A percentile compares a stretch with the other conserved stretches of the same genome.
Conservation (phyloP, 2,797 vertebrate genomes). For the Prunella strophiata region DNA sequence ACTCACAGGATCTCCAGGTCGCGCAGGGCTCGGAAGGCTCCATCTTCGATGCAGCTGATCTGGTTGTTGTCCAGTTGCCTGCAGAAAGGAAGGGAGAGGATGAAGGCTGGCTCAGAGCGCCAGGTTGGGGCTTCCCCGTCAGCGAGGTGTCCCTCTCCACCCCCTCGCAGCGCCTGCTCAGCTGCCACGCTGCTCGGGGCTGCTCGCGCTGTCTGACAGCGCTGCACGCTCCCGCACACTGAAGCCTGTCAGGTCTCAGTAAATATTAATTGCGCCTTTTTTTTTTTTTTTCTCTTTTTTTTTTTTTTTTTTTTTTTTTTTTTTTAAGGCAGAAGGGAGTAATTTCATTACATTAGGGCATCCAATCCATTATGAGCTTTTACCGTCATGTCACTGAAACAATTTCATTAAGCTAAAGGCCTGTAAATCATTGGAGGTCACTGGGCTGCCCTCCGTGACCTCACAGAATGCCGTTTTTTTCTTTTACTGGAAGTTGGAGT, state of each 20-base stretch:
- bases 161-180: slow-evolving; percentile 76
- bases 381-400: slow-evolving; percentile 99
- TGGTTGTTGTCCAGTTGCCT: slow-evolving; percentile 99
- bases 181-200: slow-evolving; percentile 82
- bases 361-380: slow-evolving; percentile 99
- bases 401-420: slow-evolving; percentile 99
- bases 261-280: slow-evolving; percentile 98
- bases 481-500: slow-evolving; percentile 87
- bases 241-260: slow-evolving; percentile 92
- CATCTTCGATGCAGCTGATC: slow-evolving; percentile 99
- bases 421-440: slow-evolving; percentile 98
- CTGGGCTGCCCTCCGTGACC: slow-evolving; percentile 83
- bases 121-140: slow-evolving; percentile 63
- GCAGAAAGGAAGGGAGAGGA: slow-evolving; percentile 85
- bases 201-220: slow-evolving; percentile 78
- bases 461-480: slow-evolving; percentile 80
- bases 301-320: slow-evolving; percentile 81
- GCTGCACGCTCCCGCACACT: slow-evolving; percentile 77
- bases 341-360: slow-evolving; percentile 99
- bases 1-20: slow-evolving; percentile 99
- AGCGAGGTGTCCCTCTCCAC: slow-evolving; percentile 79
- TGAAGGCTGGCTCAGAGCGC: slow-evolving; percentile 74
- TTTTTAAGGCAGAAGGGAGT: slow-evolving; percentile 95
- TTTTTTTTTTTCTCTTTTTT: slow-evolving; percentile 76
- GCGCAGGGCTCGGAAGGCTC: slow-evolving; percentile 98